Percentiles rank a stretch among this genome's conserved stretches.
phyloP scores from a whole-genome alignment of 2,888 invertebrate species.

The Drosophila quinaria region DNA sequence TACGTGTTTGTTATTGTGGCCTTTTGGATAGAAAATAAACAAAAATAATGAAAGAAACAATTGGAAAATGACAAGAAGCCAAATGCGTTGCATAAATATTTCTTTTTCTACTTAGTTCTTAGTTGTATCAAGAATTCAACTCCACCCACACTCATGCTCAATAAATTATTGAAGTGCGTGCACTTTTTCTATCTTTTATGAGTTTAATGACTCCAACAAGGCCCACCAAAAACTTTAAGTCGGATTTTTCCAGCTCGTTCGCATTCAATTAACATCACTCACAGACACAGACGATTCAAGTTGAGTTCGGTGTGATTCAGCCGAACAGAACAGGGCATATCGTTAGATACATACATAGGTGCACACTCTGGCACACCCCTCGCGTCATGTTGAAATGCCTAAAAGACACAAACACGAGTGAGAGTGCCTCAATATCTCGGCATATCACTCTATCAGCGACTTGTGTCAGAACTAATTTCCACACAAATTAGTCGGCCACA shows the following conservation, averaged over 20 bases:
- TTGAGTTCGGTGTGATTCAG: slow-evolving; percentile 35
- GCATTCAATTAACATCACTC: slow-evolving; percentile 75
- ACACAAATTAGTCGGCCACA: slow-evolving; percentile 52
- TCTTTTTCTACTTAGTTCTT: slow-evolving; percentile 59
- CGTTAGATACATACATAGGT: slow-evolving; percentile 16
- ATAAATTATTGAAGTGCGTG: slow-evolving; percentile 76
- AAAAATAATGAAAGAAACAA: slow-evolving; percentile 55
- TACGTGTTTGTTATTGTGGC: slow-evolving; percentile 49
- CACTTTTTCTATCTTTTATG: slow-evolving; percentile 68
- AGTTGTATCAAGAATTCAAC: slow-evolving; percentile 41
- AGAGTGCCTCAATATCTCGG: slow-evolving; percentile 14
- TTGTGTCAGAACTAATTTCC: slow-evolving; percentile 71
- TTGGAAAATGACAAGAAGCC: slow-evolving; percentile 44
- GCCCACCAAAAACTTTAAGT: slow-evolving; percentile 31
- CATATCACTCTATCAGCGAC: slow-evolving; percentile 66
- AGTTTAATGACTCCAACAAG: slow-evolving; percentile 70
- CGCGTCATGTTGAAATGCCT: slow-evolving; percentile 12
- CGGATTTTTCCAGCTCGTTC: slow-evolving; percentile 56
- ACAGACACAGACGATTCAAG: slow-evolving; percentile 17
- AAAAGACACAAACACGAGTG: background rate
- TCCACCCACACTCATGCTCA: slow-evolving; percentile 49
- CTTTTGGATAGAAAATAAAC: slow-evolving; percentile 67
- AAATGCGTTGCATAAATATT: slow-evolving; percentile 72
- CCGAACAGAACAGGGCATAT: slow-evolving; percentile 19
- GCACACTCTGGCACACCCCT: slow-evolving; percentile 10